Base-by-base conservation (phyloP, 2,888 invertebrate species). In the Mythimna impura region DNA sequence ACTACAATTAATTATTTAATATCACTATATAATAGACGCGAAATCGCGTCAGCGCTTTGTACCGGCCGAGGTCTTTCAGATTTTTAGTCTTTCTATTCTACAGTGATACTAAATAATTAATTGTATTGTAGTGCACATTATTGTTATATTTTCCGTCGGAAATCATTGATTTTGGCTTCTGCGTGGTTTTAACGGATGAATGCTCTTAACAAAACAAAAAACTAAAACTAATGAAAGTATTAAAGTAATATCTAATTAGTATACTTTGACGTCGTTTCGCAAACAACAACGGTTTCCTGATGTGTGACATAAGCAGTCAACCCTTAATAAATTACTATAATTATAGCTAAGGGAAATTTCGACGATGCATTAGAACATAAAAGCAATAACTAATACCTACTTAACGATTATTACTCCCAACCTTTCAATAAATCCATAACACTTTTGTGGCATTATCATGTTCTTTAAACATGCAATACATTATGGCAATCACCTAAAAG, bases 281-380 rank as follows among this genome's bases (percentile, higher is more conserved):
- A 50, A 67, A 67, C 10, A 60, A 47, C 2, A 25, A 17, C 5
- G 10, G 6, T 54, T 54, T 22, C 7, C 43, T 36, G 17, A 43
- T 30, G 2, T 22, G 14, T 50, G 17, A 52, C 7, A 43, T 8
- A 54, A 47, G 30, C 36, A 30, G 25, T n/a, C 14, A 63, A 25
- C 7, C n/a, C 47, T 57, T 40, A 61, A 34, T 70, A 62, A 61
- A 17, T 54, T 55, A 50, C 22, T 52, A 60, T 54, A 34, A 76
- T 73, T 60, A 64, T n/a, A 55, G 73, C 63, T 54, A 34, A 25
- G 73, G 79, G 73, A 79, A 73, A 66, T 77, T 72, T 40, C 14
- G 1, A 63, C 30, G 12, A 80, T 66, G 34, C 62, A 63, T 63
- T 64, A 71, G 5, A 34, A 50, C n/a, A 12, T 40, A 12, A 66